Evolutionary conservation across 2,888 invertebrate species (phyloP).

Genomic region (Cheilosia soror): DNA sequence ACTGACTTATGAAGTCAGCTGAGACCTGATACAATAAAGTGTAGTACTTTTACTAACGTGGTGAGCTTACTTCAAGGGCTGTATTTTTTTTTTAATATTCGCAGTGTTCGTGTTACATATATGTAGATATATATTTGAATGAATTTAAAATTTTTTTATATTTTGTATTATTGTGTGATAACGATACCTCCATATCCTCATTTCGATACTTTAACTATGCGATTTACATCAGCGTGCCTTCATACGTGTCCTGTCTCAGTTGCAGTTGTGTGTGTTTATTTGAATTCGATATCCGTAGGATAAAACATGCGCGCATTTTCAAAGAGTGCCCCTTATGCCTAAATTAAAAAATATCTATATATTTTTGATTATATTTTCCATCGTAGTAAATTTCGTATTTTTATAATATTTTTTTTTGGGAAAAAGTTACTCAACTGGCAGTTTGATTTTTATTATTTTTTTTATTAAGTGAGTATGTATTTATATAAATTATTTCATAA

Average conservation of each 20-base stretch:
- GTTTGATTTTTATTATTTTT: constrained; percentile 45
- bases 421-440: constrained; percentile 72
- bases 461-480: constrained; percentile 57
- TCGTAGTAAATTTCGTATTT: constrained; percentile 38
- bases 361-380: constrained; percentile 54
- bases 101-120: constrained; percentile 32
- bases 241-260: constrained; percentile 43
- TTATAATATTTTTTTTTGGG: constrained; percentile 38
- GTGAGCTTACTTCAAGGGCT: constrained; percentile 49
- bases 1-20: constrained; percentile 66
- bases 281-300: constrained; percentile 68
- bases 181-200: constrained; percentile 63
- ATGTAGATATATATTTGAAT: constrained; percentile 13
- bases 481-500: constrained; percentile 71
- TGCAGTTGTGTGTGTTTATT: constrained; percentile 37
- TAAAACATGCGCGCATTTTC: constrained; percentile 71
- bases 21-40: constrained; percentile 39
- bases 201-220: constrained; percentile 68
- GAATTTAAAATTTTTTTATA: constrained; percentile 21
- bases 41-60: constrained; percentile 39
- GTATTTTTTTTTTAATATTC: constrained; percentile 5
- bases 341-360: constrained; percentile 70
- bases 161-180: constrained; percentile 47
- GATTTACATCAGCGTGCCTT: constrained; percentile 60
- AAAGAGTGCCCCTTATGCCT: constrained; percentile 68